Conservation (phyloP, 2,888 invertebrate species). For the Incurvaria masculella region DNA sequence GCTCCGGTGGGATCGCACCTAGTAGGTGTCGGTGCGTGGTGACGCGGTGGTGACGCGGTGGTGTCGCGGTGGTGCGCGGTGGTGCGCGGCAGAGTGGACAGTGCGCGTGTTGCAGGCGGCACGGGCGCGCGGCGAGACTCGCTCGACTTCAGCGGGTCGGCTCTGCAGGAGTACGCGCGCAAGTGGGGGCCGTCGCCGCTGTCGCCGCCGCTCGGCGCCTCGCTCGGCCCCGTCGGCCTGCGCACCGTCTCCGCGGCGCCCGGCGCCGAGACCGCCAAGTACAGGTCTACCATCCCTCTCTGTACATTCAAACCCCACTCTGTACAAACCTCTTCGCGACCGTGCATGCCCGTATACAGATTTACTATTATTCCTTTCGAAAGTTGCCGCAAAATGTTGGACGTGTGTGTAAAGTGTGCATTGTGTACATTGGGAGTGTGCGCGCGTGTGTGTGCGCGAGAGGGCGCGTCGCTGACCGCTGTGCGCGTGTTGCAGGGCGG, state of each 20-base stretch:
- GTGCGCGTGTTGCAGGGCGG: constrained; percentile 46
- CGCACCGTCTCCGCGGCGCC: constrained; percentile 68
- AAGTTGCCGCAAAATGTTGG: too few species aligned
- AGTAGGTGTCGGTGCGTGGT: constrained; percentile 12
- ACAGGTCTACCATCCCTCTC: constrained; percentile 42
- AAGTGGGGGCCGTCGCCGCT: constrained; percentile 58
- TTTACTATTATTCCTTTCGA: too few species aligned
- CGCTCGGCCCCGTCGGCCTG: constrained; percentile 66
- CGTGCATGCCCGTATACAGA: too few species aligned
- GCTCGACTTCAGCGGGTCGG: constrained; percentile 54
- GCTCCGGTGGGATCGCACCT: neutral
- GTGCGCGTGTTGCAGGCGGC: constrained; percentile 31
- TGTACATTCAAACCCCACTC: neutral
- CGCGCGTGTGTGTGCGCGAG: too few species aligned
- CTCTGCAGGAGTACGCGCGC: constrained; percentile 52
- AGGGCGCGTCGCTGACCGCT: neutral
- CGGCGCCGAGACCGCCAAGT: constrained; percentile 82
- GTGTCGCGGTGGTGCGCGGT: constrained; percentile 21
- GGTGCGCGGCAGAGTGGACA: constrained; percentile 1
- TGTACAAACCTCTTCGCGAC: neutral
- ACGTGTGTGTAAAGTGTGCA: too few species aligned
- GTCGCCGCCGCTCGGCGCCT: constrained; percentile 70
- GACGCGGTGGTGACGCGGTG: constrained; percentile 21
- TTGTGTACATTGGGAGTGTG: too few species aligned
- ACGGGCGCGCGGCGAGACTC: constrained; percentile 47